phyloP scores from a whole-genome alignment of 2,888 invertebrate species.

The Agonum fuliginosum region DNA sequence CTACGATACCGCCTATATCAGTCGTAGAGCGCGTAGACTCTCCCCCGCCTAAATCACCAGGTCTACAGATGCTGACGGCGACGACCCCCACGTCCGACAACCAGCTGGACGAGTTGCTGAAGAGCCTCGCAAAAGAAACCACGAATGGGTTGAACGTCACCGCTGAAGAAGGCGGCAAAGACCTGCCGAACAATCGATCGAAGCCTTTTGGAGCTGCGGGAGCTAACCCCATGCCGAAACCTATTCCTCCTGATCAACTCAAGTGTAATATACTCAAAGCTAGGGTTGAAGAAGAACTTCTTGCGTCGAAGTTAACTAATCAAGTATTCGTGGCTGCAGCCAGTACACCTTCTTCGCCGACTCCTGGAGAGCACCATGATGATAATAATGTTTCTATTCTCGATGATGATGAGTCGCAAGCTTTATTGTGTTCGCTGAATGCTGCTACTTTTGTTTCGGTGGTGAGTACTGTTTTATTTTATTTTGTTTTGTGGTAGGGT shows the following conservation, averaged over 20 bases:
- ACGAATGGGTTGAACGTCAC: constrained; percentile 76
- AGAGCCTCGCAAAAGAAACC: constrained; percentile 75
- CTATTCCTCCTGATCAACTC: constrained; percentile 91
- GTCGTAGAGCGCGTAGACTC: constrained; percentile 50
- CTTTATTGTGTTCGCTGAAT: constrained; percentile 73
- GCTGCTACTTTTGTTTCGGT: constrained; percentile 85
- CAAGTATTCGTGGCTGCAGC: constrained; percentile 76
- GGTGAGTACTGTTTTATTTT: constrained; percentile 73
- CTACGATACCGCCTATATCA: constrained; percentile 61
- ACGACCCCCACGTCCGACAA: constrained; percentile 71
- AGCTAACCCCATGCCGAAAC: constrained; percentile 73
- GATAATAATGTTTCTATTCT: constrained; percentile 68
- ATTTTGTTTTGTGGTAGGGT: constrained; percentile 65
- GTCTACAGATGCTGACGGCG: constrained; percentile 63
- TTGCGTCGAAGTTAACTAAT: constrained; percentile 73
- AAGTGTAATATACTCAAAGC: constrained; percentile 97
- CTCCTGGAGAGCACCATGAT: constrained; percentile 65
- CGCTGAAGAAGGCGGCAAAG: constrained; percentile 75
- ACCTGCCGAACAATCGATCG: constrained; percentile 80
- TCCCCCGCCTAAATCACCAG: constrained; percentile 60
- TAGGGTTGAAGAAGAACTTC: constrained; percentile 79
- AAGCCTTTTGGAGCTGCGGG: constrained; percentile 75
- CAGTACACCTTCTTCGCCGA: constrained; percentile 63
- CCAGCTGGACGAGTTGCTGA: constrained; percentile 84
- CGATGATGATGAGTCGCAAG: constrained; percentile 65